Base-by-base conservation (phyloP, 2,888 invertebrate genomes). In the Hypomecis atomaria region DNA sequence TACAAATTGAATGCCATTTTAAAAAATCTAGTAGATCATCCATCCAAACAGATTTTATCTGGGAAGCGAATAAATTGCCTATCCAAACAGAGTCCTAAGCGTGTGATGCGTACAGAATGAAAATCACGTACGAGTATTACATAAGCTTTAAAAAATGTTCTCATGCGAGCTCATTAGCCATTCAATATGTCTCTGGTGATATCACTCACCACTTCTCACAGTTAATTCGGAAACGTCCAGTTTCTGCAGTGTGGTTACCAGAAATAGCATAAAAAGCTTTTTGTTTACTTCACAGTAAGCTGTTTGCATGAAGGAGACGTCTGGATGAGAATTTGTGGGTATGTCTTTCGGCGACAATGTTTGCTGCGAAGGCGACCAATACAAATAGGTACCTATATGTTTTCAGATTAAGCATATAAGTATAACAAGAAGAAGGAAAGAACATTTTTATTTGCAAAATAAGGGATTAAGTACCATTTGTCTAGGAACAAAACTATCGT, bases 111-210 rank as follows among this genome's bases (percentile, higher is more conserved):
- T 37, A 33, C 50, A 36, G 59, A 65, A 65, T 65, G 56, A 53
- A 57, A 44, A 65, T 61, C 57, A 54, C 48, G 36, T 45, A n/a
- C n/a, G n/a, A n/a, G n/a, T n/a, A 56, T 62, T 66, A 66, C 54
- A 66, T 62, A 66, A 66, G 42, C 23, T 36, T 50, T 13, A 42
- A 62, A 58, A 57, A 67, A 65, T 57, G 57, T 67, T 67, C 67
- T 59, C 67, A 65, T 66, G 66, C 59, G 38, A 33, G 13, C 40
- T 53, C 61, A 69, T 69, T 59, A 64, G 33, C 37, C 50, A 69
- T 66, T 66, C 69, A 53, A 59, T 64, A 52, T 62, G 69, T 62
- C 56, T 57, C 57, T 57, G 33, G 36, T 64, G 66, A 69, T 66
- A 66, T 69, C 61, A 66, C 50, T 58, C 34, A 7, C 44, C 9